These are phyloP conservation scores for Labrus mixtus DNA, from an alignment of 2,113 vertebrate genomes.

Conservation along the genomic window DNA sequence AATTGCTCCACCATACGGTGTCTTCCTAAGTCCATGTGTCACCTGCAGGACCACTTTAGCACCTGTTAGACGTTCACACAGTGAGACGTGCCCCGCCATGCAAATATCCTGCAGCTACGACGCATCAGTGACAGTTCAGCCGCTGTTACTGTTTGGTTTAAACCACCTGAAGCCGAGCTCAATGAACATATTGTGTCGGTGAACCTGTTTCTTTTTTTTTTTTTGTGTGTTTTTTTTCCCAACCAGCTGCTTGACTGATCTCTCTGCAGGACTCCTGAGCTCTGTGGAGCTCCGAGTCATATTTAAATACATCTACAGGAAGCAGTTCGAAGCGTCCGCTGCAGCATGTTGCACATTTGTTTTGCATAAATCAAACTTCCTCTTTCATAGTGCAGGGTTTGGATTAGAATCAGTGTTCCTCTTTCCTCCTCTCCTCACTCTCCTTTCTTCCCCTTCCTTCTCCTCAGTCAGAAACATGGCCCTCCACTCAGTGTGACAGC, in stretches of 20 bases:
- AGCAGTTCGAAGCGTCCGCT: neutral
- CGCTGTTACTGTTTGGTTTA: slow-evolving; percentile 12
- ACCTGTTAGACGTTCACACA: slow-evolving; percentile 26
- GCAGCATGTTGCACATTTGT: neutral
- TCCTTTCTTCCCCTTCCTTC: slow-evolving; percentile 36
- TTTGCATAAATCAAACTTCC: slow-evolving; percentile 6
- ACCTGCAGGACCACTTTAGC: slow-evolving; percentile 28
- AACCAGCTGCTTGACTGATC: slow-evolving; percentile 31
- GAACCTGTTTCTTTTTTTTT: slow-evolving; percentile 33
- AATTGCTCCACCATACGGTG: neutral
- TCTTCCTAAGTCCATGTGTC: neutral
- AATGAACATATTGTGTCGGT: neutral
- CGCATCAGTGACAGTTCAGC: slow-evolving; percentile 41
- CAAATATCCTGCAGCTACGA: slow-evolving; percentile 61
- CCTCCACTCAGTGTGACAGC: slow-evolving; percentile 72
- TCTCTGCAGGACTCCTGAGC: slow-evolving; percentile 5
- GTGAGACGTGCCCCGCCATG: slow-evolving; percentile 17
- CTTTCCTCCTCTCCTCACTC: slow-evolving; percentile 30
- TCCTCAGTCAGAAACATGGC: slow-evolving; percentile 66
- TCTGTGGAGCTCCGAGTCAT: neutral
- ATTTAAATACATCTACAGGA: neutral
- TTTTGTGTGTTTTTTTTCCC: too few relatives aligned
- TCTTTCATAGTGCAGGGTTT: neutral
- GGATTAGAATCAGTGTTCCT: slow-evolving; percentile 15
- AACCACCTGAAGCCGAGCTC: neutral